Percentiles rank a stretch among this genome's conserved stretches.
phyloP scores from a whole-genome alignment of 2,113 vertebrate genomes.

The Pollimyrus isidori region DNA sequence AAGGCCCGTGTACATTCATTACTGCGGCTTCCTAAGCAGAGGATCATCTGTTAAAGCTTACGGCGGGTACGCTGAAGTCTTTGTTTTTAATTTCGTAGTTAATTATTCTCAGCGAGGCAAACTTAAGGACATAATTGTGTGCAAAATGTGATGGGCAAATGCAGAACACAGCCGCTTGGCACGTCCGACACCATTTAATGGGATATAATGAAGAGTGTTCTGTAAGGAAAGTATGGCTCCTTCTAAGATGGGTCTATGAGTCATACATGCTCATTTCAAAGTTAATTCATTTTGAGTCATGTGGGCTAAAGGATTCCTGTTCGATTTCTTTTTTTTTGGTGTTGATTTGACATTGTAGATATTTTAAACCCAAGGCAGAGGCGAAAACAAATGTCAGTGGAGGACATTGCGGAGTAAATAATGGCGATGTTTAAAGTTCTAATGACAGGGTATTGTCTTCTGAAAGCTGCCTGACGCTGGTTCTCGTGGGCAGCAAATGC shows the following conservation, averaged over 20 bases:
- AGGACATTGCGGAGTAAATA: constrained; percentile 13
- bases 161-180: background rate
- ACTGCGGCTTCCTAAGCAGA: background rate
- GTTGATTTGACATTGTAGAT: constrained; percentile 3
- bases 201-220: background rate
- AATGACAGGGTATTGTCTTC: constrained; percentile 27
- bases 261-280: constrained; percentile 2
- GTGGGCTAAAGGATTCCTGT: background rate
- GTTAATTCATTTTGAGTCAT: background rate
- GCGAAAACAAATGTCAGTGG: constrained; percentile 22
- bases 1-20: background rate
- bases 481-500: constrained; percentile 10
- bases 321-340: background rate
- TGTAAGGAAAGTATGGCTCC: background rate
- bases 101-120: constrained; percentile 10
- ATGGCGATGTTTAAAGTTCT: constrained; percentile 27
- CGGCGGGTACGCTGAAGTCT: background rate
- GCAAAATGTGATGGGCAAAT: background rate
- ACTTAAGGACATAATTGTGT: constrained; percentile 8
- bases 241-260: background rate
- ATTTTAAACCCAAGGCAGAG: constrained; percentile 14
- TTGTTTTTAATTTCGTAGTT: constrained; percentile 16
- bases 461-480: constrained; percentile 13
- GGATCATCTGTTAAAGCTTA: background rate
- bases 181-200: background rate